phyloP scores from a whole-genome alignment of 2,888 invertebrate genomes.

The Ichneumoninae sp. region DNA sequence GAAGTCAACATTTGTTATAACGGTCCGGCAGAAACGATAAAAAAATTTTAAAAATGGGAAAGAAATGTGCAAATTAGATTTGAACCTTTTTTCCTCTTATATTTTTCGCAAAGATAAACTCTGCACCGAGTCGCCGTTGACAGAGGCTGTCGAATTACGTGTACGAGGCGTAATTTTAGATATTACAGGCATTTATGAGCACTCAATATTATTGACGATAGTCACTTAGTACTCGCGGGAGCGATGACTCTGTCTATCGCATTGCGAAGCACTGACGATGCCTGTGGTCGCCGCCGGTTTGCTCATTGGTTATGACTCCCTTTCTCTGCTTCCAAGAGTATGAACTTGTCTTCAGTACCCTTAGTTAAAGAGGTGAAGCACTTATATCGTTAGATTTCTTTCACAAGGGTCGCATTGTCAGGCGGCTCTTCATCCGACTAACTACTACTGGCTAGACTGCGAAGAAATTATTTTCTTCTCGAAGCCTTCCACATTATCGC shows the following conservation, averaged over 20 bases:
- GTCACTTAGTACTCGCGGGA: not conserved
- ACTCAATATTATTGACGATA: constrained; percentile 34
- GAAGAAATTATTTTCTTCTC: constrained; percentile 9
- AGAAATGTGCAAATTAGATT: not conserved
- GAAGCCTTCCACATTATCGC: not conserved
- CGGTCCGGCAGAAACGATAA: too few species aligned
- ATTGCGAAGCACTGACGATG: constrained; percentile 9
- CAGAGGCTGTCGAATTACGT: not conserved
- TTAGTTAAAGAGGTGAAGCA: constrained; percentile 19
- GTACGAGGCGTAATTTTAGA: not conserved
- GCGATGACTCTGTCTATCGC: constrained; percentile 23
- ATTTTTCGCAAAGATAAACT: not conserved
- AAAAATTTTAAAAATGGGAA: not conserved
- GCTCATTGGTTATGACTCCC: constrained; percentile 12
- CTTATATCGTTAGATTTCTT: constrained; percentile 16
- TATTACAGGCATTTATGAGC: constrained; percentile 8
- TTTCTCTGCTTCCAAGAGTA: not conserved
- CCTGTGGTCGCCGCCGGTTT: not conserved
- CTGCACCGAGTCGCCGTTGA: not conserved
- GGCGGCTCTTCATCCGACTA: not conserved
- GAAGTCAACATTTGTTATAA: not conserved
- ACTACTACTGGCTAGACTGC: constrained; percentile 4
- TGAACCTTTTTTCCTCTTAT: not conserved
- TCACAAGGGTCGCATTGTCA: constrained; percentile 37
- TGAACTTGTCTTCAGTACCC: not conserved